These are phyloP conservation scores for Neomonachus schauinslandi DNA, from an alignment of 2,113 vertebrate genomes.

Conservation along the genomic window DNA sequence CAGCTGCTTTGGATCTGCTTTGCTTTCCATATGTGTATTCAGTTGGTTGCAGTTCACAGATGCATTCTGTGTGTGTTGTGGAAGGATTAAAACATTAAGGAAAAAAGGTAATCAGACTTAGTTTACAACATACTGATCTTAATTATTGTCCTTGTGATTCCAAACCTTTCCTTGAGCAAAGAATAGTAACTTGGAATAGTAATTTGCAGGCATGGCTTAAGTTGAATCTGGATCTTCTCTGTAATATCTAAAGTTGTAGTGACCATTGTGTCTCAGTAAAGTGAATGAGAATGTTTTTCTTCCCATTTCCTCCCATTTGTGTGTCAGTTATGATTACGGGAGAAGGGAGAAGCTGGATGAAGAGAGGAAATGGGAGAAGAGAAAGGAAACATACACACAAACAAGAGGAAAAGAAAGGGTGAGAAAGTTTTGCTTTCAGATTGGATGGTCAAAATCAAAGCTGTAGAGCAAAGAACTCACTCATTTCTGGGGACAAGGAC, in stretches of 20 bases:
- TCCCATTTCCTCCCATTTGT: background rate
- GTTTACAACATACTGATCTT: background rate
- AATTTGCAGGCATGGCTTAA: background rate
- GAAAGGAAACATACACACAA: background rate
- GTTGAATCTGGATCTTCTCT: background rate
- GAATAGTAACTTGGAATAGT: background rate
- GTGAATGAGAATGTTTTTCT: background rate
- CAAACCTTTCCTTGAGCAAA: background rate
- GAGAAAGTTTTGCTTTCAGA: background rate
- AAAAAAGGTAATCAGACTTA: background rate
- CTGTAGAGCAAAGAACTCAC: background rate
- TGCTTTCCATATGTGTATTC: background rate
- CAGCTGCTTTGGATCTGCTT: background rate
- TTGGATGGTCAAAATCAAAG: background rate
- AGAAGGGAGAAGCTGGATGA: background rate
- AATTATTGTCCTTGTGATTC: background rate
- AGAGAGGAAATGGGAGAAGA: slow-evolving; percentile 25
- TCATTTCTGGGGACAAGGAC: background rate
- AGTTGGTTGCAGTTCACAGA: background rate
- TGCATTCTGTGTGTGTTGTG: background rate
- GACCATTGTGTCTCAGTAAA: background rate
- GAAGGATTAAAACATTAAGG: background rate
- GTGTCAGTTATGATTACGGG: background rate
- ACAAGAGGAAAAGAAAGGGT: background rate
- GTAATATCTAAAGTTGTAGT: background rate